Conservation (phyloP, 2,797 vertebrate genomes). For the Parotocinclus haroldoi region DNA sequence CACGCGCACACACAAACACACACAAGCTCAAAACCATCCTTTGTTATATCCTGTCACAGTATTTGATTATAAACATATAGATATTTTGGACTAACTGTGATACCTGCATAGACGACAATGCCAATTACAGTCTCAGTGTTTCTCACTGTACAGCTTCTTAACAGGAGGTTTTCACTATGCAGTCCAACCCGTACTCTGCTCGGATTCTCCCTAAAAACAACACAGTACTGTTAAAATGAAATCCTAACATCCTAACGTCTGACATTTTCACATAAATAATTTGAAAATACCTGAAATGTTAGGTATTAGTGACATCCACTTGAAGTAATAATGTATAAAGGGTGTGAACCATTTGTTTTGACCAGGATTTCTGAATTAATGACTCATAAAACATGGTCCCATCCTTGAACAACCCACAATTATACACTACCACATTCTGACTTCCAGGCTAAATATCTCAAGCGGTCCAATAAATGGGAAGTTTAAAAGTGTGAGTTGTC, state of each 20-base stretch:
- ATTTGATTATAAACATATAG: not conserved
- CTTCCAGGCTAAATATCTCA: too few relatives aligned
- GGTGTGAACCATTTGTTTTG: too few relatives aligned
- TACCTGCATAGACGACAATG: slow-evolving; percentile 94
- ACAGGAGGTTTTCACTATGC: slow-evolving; percentile 84
- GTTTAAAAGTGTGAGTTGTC: too few relatives aligned
- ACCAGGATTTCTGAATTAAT: too few relatives aligned
- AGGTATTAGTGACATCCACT: too few relatives aligned
- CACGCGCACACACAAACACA: not conserved
- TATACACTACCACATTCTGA: too few relatives aligned
- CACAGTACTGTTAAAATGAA: not conserved
- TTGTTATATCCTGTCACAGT: not conserved
- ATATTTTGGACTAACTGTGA: slow-evolving; percentile 35
- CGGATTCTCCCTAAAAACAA: slow-evolving; percentile 75
- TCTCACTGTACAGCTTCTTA: slow-evolving; percentile 89
- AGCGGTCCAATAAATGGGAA: too few relatives aligned
- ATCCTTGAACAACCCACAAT: too few relatives aligned
- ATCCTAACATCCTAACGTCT: not conserved
- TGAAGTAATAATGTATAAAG: too few relatives aligned
- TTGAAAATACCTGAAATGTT: too few relatives aligned
- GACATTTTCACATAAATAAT: too few relatives aligned
- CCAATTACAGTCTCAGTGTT: slow-evolving; percentile 90
- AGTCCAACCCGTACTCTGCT: slow-evolving; percentile 79
- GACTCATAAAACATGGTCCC: too few relatives aligned
- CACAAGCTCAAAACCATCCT: not conserved